Evolutionary conservation across 2,888 invertebrate genomes (phyloP), one percentile per base, ranked within the genome.

Genomic region (Acrocera orbiculus): DNA sequence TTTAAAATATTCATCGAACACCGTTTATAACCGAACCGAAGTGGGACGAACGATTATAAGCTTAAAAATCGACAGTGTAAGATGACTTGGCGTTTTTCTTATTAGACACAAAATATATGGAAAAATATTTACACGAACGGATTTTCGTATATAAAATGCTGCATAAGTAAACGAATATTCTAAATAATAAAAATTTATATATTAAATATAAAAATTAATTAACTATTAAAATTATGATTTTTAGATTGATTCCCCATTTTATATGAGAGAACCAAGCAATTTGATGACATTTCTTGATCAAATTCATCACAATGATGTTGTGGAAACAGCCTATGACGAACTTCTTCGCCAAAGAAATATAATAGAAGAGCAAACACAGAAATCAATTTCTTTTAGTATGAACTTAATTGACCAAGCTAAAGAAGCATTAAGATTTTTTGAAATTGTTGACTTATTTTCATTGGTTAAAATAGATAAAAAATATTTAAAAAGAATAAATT

Each of bases 361-460:
- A 22, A 53, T 57, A 34, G 51, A 49, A 3, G 57, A 57, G n/a
- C 51, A 58, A 38, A 46, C 58, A 16, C 48, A 52, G 2, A 49
- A 54, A 37, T 54, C 56, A 1, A 51, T 53, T 40, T 47, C 52
- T 15, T 52, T 56, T 22, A 51, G 56, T 2, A 51, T 56, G 40
- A 54, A 55, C 33, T 44, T 56, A 25, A 52, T 57, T 16, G 52
- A 56, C 16, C 53, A 57, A 40, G 54, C 54, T 5, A 54, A 56
- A 31, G 58, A 58, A 27, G 50, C 52, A 3, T 47, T 53, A 38
- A 50, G 55, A 30, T 55, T 51, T 38, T 51, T 50, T 40, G 40
- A 53, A 43, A 46, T 52, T 35, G 50, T 49, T 35, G 46, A 51
- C 38, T 46, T 50, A 3, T 47, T 54, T 43, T 53, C 48, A 1